phyloP scores from a whole-genome alignment of 2,797 vertebrate genomes.

The Xiphorhynchus erythropygius region DNA sequence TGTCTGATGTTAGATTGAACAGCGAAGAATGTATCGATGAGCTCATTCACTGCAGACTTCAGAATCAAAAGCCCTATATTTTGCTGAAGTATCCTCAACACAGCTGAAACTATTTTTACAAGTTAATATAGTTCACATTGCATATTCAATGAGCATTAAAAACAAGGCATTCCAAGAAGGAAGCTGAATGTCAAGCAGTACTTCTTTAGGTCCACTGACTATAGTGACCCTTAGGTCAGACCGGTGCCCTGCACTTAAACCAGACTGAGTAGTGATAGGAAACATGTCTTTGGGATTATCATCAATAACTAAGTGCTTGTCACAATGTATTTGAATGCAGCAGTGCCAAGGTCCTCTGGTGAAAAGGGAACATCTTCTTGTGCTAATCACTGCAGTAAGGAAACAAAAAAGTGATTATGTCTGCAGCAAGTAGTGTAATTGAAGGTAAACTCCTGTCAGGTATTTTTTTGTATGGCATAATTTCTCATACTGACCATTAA shows the following conservation, averaged over 20 bases:
- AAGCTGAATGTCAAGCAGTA: not conserved
- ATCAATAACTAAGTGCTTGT: rapidly evolving
- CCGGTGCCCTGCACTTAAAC: not conserved
- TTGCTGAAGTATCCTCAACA: not conserved
- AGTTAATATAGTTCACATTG: not conserved
- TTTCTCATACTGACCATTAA: not conserved
- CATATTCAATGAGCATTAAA: not conserved
- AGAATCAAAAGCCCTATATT: not conserved
- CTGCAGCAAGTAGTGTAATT: not conserved
- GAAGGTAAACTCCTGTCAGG: not conserved
- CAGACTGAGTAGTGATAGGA: not conserved
- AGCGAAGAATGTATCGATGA: not conserved
- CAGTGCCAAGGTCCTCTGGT: not conserved
- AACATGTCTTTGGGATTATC: not conserved
- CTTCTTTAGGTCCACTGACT: not conserved
- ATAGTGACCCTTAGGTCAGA: not conserved
- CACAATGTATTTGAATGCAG: not conserved
- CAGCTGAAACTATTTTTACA: not conserved
- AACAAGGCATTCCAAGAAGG: not conserved
- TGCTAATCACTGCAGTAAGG: not conserved
- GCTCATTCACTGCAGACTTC: not conserved
- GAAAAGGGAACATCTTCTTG: not conserved
- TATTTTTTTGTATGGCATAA: not conserved
- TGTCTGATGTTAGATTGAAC: not conserved
- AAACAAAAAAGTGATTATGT: not conserved